Conservation (phyloP, 2,113 vertebrate genomes). For the Ibidorhyncha struthersii region DNA sequence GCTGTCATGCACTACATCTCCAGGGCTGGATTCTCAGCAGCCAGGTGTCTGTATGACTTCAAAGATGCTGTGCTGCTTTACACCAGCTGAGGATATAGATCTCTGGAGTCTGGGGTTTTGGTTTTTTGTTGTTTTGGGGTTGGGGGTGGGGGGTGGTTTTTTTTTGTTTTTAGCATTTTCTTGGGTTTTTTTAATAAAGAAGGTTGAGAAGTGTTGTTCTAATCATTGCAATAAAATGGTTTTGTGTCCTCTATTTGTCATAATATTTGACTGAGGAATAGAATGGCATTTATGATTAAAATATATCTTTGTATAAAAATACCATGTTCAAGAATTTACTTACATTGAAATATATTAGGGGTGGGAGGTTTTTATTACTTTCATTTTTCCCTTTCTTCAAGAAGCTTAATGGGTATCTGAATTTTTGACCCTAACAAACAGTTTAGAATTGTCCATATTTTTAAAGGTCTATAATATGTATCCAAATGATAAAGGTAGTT, state of each 20-base stretch:
- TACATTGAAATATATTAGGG: conserved; percentile 21
- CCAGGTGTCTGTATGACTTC: background rate
- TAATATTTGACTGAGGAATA: conserved; percentile 20
- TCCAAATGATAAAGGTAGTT: background rate
- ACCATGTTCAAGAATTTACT: conserved; percentile 50
- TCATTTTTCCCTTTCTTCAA: background rate
- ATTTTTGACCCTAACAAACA: background rate
- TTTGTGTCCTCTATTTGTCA: background rate
- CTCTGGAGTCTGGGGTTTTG: background rate
- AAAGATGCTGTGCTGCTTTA: background rate
- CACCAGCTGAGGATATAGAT: background rate
- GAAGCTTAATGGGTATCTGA: background rate
- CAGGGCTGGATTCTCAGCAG: background rate
- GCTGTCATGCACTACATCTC: background rate
- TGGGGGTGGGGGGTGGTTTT: background rate
- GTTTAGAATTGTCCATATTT: background rate
- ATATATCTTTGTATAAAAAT: conserved; percentile 54
- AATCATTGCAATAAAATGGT: conserved; percentile 24
- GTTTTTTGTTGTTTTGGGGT: background rate
- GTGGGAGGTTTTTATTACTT: background rate
- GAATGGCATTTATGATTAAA: conserved; percentile 46
- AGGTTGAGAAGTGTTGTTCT: conserved; percentile 8
- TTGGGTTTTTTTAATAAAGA: background rate
- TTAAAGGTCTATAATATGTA: background rate
- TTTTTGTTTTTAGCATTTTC: background rate